Base-by-base conservation (phyloP, 1,140 invertebrate genomes). In the Psix sp. region DNA sequence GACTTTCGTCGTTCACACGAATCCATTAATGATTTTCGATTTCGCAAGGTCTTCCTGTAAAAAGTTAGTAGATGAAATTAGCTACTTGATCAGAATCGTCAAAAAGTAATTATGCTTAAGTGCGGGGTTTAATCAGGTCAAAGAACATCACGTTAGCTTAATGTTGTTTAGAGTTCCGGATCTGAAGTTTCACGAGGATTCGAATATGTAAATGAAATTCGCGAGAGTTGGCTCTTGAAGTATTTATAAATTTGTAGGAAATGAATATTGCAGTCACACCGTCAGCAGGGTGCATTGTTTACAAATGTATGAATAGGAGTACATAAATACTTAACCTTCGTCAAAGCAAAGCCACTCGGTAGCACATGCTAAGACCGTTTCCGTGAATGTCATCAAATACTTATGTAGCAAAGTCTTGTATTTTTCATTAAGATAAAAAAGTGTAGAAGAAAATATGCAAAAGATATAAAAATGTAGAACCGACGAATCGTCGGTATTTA, bases 1-100 rank as follows among this genome's bases (percentile, higher is more conserved):
- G 94, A 93, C 83, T 94, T 95, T 48, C 94, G 87, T 17, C 92
- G 88, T 73, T 94, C 92, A 24, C 90, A 88, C 17, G 90, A 90
- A 79, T 91, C 90, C 36, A 89, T 82, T 52, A 90, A 82, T 3
- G 90, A 90, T 82, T 92, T 92, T 20, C 93, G 88, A 80, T 91
- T 92, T 20, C 93, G 89, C 15, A 94, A 89, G 5, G 92, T 93
- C 85, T 93, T 93, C 65, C 93, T 91, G 67, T n/a, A 82, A 76
- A 57, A 49, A 67, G 7, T n/a, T n/a, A n/a, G n/a, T n/a, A n/a
- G n/a, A n/a, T n/a, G 11, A 59, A 65, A 48, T 21, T 18, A 45
- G 5, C 43, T 59, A 48, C 43, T 39, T 39, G 26, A 40, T 62
- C 40, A 60, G n/a, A n/a, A n/a, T n/a, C n/a, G n/a, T n/a, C n/a